phyloP scores from a whole-genome alignment of 2,113 vertebrate species.

The Candoia aspera region DNA sequence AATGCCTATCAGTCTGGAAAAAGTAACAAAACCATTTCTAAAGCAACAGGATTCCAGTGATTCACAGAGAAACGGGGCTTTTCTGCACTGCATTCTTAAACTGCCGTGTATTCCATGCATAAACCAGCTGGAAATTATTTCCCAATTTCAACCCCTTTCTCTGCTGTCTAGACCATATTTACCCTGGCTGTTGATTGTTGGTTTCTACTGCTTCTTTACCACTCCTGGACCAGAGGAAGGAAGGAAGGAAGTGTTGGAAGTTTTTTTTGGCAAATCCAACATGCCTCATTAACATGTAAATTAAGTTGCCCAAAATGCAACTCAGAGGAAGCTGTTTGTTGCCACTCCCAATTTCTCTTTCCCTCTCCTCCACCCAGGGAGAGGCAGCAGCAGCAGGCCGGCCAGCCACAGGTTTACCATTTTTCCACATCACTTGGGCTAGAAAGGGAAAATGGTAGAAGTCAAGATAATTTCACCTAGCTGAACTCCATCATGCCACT shows the following conservation, averaged over 20 bases:
- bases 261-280: too few species aligned
- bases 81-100: not conserved
- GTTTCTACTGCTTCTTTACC: not conserved
- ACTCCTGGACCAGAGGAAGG: not conserved
- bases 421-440: not conserved
- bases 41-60: not conserved
- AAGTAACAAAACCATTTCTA: not conserved
- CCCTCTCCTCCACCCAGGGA: too few species aligned
- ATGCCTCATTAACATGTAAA: too few species aligned
- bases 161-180: not conserved
- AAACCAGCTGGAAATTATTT: not conserved
- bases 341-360: too few species aligned
- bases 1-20: not conserved
- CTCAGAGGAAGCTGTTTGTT: too few species aligned
- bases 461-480: not conserved
- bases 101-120: not conserved
- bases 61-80: not conserved
- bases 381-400: too few species aligned
- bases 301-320: too few species aligned
- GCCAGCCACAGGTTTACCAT: not conserved
- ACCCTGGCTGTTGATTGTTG: not conserved
- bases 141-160: not conserved
- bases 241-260: too few species aligned
- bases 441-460: not conserved
- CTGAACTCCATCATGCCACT: not conserved